Base-by-base conservation (phyloP, 2,113 vertebrate genomes). In the Gymnorhina tibicen region DNA sequence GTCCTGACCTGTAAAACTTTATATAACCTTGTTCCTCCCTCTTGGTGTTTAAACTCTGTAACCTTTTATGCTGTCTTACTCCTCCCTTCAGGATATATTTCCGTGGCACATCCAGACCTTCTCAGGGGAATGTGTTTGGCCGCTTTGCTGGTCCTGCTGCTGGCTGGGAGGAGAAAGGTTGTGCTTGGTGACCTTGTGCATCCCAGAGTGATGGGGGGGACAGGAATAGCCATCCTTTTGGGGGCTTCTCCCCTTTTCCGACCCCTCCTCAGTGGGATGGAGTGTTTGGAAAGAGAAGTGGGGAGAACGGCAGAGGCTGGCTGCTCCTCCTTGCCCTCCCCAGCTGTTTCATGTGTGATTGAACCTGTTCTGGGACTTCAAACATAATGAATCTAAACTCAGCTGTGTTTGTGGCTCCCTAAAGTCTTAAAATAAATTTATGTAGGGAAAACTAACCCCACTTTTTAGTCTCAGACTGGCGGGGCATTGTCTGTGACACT, bases 1-100 rank as follows among this genome's bases (percentile, higher is more conserved):
- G 79, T 88, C 77, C 78, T 93, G 85, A 69, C 94, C 92, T 91
- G 88, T 56, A 88, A 49, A 92, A 79, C 82, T 93, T 90, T 83
- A 46, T 67, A 46, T 83, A 85, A 89, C 91, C 88, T 93, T 44
- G 27, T 80, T 93, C 70, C 75, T 95, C 79, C 78, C 75, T 82
- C 44, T 68, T 1, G 5, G 32, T 69, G 63, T 79, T 94, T 91
- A 23, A 82, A 87, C 70, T 53, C 78, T 27, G 55, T 76, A 58
- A 90, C 85, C 92, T 94, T 83, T 83, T 8, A 20, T 23, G 0
- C 16, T 62, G 37, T 83, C 63, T 70, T n/a, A 3, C 70, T 63
- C 74, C 58, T 85, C 33, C 83, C 82, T 76, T 58, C 55, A 10
- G 92, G 79, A 21, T 53, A 1, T 37, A 4, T 93, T 76, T 62